Percentiles rank a stretch among this genome's conserved stretches.
These are phyloP conservation scores for Lagodon rhomboides DNA, from an alignment of 2,797 vertebrate species.

Conservation along the genomic window DNA sequence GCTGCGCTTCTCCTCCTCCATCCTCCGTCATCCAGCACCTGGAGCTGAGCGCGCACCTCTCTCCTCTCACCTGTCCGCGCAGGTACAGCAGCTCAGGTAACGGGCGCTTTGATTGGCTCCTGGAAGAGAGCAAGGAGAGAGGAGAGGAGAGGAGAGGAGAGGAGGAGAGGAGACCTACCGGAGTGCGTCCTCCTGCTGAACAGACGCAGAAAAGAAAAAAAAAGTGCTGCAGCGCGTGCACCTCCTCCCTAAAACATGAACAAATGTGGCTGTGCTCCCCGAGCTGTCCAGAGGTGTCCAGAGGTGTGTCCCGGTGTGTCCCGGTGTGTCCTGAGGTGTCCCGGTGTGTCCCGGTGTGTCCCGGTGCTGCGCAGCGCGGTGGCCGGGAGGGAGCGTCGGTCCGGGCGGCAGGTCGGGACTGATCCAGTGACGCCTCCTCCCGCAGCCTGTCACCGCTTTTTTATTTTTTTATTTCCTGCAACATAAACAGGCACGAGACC, in stretches of 20 bases:
- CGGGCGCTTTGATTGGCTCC: slow-evolving; percentile 60
- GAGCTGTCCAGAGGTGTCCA: no score
- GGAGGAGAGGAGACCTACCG: slow-evolving; percentile 84
- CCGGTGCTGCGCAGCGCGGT: background rate
- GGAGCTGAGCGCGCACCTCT: slow-evolving; percentile 48
- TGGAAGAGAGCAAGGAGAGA: background rate
- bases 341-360: slow-evolving; percentile 13
- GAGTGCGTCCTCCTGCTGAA: slow-evolving; percentile 48
- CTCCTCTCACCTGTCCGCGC: slow-evolving; percentile 72
- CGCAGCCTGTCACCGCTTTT: slow-evolving; percentile 35
- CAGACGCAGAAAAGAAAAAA: background rate
- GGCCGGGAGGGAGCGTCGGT: slow-evolving; percentile 88
- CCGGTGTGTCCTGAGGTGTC: background rate
- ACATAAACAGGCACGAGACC: slow-evolving; percentile 90
- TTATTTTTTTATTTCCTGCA: slow-evolving; percentile 86
- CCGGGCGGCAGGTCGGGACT: slow-evolving; percentile 92
- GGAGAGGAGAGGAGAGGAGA: background rate
- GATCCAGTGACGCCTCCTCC: slow-evolving; percentile 91
- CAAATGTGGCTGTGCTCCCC: background rate
- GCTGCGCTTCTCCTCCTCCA: background rate
- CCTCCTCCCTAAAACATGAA: background rate
- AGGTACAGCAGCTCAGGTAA: slow-evolving; percentile 70
- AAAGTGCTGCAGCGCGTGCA: slow-evolving; percentile 18
- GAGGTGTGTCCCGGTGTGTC: background rate
- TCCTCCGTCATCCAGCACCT: slow-evolving; percentile 37